These are phyloP conservation scores for Magallana nippona DNA, from an alignment of 2,888 invertebrate genomes.

Conservation along the genomic window DNA sequence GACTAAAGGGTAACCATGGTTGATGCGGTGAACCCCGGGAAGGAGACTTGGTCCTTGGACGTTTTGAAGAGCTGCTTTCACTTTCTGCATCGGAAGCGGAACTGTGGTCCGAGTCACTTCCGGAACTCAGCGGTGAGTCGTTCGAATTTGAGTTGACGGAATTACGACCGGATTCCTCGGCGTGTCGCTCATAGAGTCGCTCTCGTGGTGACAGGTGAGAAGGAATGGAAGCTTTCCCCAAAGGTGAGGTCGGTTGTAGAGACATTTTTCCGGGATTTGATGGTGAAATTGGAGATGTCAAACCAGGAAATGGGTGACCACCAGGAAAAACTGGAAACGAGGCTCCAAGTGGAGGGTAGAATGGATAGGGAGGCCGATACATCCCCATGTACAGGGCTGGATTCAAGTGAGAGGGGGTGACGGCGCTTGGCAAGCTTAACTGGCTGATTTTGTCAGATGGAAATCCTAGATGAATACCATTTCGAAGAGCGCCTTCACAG, in stretches of 20 bases:
- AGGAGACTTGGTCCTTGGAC: slow-evolving; percentile 20
- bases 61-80: slow-evolving; percentile 57
- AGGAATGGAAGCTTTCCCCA: slow-evolving; percentile 42
- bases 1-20: not conserved
- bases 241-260: slow-evolving; percentile 50
- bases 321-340: slow-evolving; percentile 62
- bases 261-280: slow-evolving; percentile 53
- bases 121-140: slow-evolving; percentile 48
- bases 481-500: slow-evolving; percentile 87
- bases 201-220: slow-evolving; percentile 9
- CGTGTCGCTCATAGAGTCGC: not conserved
- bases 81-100: slow-evolving; percentile 70
- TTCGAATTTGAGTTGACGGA: slow-evolving; percentile 48
- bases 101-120: slow-evolving; percentile 44
- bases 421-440: slow-evolving; percentile 46
- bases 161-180: slow-evolving; percentile 40
- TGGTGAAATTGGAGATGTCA: slow-evolving; percentile 54
- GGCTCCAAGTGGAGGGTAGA: slow-evolving; percentile 68
- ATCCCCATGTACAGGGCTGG: slow-evolving; percentile 69
- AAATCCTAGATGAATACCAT: slow-evolving; percentile 70
- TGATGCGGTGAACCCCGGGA: not conserved
- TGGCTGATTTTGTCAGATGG: slow-evolving; percentile 57
- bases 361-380: slow-evolving; percentile 72
- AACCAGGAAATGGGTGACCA: slow-evolving; percentile 57
- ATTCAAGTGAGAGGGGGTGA: slow-evolving; percentile 56